Conservation (phyloP, 2,888 invertebrate genomes). For the Andricus curvator region DNA sequence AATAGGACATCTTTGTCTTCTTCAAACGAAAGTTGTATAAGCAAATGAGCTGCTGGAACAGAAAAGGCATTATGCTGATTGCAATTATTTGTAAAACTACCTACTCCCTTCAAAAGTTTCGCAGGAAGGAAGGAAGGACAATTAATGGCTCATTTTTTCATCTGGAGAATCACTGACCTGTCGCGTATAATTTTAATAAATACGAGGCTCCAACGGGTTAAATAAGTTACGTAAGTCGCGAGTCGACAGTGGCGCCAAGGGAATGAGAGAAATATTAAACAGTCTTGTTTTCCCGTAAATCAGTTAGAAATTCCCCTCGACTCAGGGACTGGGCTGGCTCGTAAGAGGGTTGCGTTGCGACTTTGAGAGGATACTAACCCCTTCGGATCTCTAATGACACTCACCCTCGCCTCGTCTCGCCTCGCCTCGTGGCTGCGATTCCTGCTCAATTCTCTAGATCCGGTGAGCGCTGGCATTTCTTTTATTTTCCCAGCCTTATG, state of each 20-base stretch:
- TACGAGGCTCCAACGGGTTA: conserved; percentile 60
- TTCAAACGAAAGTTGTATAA: neutral
- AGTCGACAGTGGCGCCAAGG: conserved; percentile 71
- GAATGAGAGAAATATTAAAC: conserved; percentile 76
- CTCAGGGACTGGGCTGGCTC: conserved; percentile 60
- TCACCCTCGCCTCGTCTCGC: conserved; percentile 51
- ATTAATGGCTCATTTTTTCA: conserved; percentile 40
- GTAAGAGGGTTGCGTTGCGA: conserved; percentile 66
- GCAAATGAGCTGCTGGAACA: neutral
- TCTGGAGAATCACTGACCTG: conserved; percentile 56
- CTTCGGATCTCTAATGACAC: conserved; percentile 71
- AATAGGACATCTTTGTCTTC: neutral
- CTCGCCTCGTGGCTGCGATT: conserved; percentile 46
- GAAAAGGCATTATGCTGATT: conserved; percentile 8
- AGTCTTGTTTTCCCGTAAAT: conserved; percentile 78
- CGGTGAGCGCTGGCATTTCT: conserved; percentile 33
- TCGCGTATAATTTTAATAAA: conserved; percentile 66
- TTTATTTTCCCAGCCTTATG: conserved; percentile 49
- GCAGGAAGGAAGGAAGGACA: neutral
- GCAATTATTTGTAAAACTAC: conserved; percentile 27
- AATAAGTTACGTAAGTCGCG: conserved; percentile 64
- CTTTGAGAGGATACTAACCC: conserved; percentile 67
- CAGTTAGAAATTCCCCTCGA: conserved; percentile 74
- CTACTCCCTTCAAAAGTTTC: conserved; percentile 5
- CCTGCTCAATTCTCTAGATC: conserved; percentile 51